Percentiles rank a stretch among this genome's conserved stretches.
Conservation (phyloP, 2,888 invertebrate genomes). For the Volucella zonaria region DNA sequence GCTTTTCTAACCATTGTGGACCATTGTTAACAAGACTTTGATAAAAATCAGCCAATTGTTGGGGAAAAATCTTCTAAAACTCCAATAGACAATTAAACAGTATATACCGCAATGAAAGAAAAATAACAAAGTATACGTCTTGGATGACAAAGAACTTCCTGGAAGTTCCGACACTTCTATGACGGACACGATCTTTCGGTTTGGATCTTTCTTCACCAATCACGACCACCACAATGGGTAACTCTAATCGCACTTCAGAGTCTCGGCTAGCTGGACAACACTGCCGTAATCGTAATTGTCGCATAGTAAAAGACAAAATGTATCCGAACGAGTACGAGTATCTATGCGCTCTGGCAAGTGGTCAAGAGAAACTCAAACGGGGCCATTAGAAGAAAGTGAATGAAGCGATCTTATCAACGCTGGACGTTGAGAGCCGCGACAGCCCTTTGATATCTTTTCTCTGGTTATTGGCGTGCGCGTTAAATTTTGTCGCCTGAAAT, state of each 20-base stretch:
- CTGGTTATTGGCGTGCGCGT: background rate
- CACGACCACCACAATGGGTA: slow-evolving; percentile 28
- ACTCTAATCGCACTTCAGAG: slow-evolving; percentile 29
- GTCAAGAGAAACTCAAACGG: slow-evolving; percentile 36
- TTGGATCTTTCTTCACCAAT: slow-evolving; percentile 43
- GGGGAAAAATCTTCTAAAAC: slow-evolving; percentile 36
- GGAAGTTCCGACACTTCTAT: background rate
- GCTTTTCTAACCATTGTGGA: background rate
- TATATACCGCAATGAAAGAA: slow-evolving; percentile 6
- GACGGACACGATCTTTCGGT: slow-evolving; percentile 34
- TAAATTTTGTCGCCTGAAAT: slow-evolving; percentile 13
- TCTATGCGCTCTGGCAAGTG: slow-evolving; percentile 15
- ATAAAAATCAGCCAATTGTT: slow-evolving; percentile 33
- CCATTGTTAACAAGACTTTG: slow-evolving; percentile 28
- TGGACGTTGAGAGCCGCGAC: background rate
- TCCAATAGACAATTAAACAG: slow-evolving; percentile 47
- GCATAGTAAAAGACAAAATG: slow-evolving; percentile 26
- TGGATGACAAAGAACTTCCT: background rate
- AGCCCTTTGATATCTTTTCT: background rate
- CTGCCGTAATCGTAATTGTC: slow-evolving; percentile 20
- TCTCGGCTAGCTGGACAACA: background rate
- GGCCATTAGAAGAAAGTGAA: slow-evolving; percentile 50
- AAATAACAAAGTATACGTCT: background rate
- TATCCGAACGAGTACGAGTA: slow-evolving; percentile 26
- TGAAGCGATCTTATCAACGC: slow-evolving; percentile 28